Evolutionary conservation across 1,140 invertebrate species (phyloP).

Genomic region (Cardiocondyla obscurior): DNA sequence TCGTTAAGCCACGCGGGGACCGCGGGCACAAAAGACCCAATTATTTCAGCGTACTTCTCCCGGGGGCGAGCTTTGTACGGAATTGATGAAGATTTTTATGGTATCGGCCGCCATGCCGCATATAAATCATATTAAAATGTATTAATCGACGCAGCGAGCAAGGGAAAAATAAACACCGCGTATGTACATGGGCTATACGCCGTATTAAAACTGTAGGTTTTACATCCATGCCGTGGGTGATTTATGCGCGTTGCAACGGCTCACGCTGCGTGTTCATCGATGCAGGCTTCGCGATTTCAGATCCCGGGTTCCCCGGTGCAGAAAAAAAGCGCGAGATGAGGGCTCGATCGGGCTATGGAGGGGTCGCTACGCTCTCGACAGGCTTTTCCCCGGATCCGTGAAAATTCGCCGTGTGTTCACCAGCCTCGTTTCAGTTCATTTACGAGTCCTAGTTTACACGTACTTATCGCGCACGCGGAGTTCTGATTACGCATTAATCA

Average conservation of each 20-base stretch:
- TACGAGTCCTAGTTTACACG: background rate
- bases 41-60: conserved; percentile 20
- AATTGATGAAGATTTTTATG: conserved; percentile 43
- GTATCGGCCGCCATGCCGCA: conserved; percentile 14
- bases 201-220: conserved; percentile 49
- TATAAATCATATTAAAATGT: conserved; percentile 54
- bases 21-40: conserved; percentile 16
- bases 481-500: conserved; percentile 21
- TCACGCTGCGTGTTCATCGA: conserved; percentile 37
- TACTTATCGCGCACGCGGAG: background rate
- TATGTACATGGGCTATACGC: background rate
- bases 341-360: conserved; percentile 23
- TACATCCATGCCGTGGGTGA: conserved; percentile 33
- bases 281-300: conserved; percentile 48
- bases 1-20: conserved; percentile 1
- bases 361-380: conserved; percentile 10
- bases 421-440: background rate
- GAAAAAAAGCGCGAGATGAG: conserved; percentile 45
- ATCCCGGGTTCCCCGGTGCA: conserved; percentile 32
- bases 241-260: conserved; percentile 49
- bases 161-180: conserved; percentile 20
- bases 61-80: conserved; percentile 10
- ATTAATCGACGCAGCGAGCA: conserved; percentile 44
- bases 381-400: conserved; percentile 1
- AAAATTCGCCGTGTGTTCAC: background rate